Evolutionary conservation across 2,797 vertebrate species (phyloP), one percentile per base, ranked within the genome.

Genomic region (Spinus pinus): DNA sequence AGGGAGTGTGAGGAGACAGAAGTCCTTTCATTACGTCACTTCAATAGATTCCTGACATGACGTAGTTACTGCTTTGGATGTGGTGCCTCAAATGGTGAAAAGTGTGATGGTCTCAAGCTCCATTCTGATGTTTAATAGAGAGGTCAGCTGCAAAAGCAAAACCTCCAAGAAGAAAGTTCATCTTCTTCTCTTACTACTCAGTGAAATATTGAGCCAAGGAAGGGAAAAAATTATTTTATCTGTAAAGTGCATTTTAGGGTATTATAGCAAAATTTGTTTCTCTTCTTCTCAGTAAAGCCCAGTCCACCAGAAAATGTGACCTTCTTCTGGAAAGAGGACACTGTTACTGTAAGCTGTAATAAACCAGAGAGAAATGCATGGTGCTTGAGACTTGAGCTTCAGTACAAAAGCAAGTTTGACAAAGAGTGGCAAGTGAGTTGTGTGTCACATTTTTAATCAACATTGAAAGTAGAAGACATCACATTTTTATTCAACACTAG

Each of bases 401-500:
- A 97, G 14, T 91, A 96, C 83, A 95, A 87, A 88, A 97, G 87
- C 74, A 49, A 58, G 13, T 96, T 94, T 42, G 96, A 97, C 49
- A 8, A 67, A 10, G 42, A 67, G 14, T 98, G 97, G 98, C 93
- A 97, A 94, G 98, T 98, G 72, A 88, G 97, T 95, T 51, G 13
- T 15, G 77, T 3, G 7, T 67, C 7, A 17, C 11, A 21, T 70
- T 81, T 93, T 92, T 25, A 73, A 44, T 54, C 14, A 79, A 9
- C 5, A 23, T 4, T 69, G 46, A 84, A 42, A 84, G 11, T 44
- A 83, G 92, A 35, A 24, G 21, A 84, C 2, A 4, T 62, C 5
- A 12, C 12, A 18, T 77, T 82, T 93, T 91, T 35, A 65, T 39
- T 50, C 17, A 84, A 6, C 5, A 22, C 4, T 57, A 50, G 25